phyloP scores from a whole-genome alignment of 23 tunicate genomes.

The Clavelina lepadiformis region DNA sequence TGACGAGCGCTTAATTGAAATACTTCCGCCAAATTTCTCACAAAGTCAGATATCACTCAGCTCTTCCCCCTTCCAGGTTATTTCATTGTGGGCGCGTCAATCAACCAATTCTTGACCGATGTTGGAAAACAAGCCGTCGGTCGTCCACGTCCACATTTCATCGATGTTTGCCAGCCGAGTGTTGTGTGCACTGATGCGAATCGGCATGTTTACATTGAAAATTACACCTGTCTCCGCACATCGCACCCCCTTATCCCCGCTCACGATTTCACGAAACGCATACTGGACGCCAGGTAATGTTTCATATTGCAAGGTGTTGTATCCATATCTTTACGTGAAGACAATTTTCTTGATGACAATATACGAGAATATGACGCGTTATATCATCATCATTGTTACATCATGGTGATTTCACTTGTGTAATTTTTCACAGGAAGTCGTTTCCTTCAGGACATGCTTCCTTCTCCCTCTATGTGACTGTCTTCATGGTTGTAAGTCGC shows the following conservation, averaged over 20 bases:
- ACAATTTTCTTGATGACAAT: background rate
- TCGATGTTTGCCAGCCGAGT: slow-evolving; percentile 62
- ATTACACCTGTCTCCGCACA: slow-evolving; percentile 59
- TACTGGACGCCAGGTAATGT: slow-evolving; percentile 36
- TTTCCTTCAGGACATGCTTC: slow-evolving; percentile 97
- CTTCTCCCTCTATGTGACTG: slow-evolving; percentile 51
- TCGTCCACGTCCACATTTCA: slow-evolving; percentile 63
- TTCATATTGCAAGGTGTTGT: background rate
- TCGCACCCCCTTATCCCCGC: slow-evolving; percentile 46
- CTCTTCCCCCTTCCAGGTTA: slow-evolving; percentile 38
- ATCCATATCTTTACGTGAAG: background rate
- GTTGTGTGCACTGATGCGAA: slow-evolving; percentile 50
- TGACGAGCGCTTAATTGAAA: no score
- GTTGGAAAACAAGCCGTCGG: slow-evolving; percentile 53
- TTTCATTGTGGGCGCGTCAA: slow-evolving; percentile 59
- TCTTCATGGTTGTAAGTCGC: slow-evolving; percentile 62
- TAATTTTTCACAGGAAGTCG: slow-evolving; percentile 52
- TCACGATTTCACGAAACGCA: slow-evolving; percentile 9
- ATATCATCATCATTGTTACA: background rate
- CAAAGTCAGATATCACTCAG: no score
- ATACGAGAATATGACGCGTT: background rate
- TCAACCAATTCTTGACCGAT: slow-evolving; percentile 73
- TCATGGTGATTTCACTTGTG: background rate
- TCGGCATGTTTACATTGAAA: slow-evolving; percentile 30
- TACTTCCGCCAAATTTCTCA: no score